Evolutionary conservation across 2,888 invertebrate genomes (phyloP), one percentile per base, ranked within the genome.

Genomic region (Hecatera dysodea): DNA sequence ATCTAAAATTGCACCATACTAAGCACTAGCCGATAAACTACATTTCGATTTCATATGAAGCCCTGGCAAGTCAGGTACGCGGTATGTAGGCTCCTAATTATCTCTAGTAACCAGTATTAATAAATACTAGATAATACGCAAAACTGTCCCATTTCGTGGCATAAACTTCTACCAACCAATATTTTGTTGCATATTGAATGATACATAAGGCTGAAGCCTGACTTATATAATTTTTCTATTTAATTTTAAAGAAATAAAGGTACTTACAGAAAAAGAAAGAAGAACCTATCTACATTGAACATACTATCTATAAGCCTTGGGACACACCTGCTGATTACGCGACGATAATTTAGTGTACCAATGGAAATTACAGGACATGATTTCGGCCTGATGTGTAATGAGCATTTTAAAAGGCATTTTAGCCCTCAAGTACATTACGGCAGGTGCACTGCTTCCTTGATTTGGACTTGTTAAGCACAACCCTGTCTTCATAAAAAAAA

Each of bases 31-130:
- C 33, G 5, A 36, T 36, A 12, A 12, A 12, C 46, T 3, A 17
- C 36, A 39, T 68, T 68, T 36, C 2, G 5, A 52, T 39, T 71
- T 39, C 17, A 24, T 4, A 22, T 12, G 22, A 39, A 64, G 5
- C 22, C 36, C n/a, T 29, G 27, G 46, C 24, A 7, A 42, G 12
- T 27, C 24, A 52, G 15, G 5, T 27, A 44, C 29, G 6, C n/a
- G 3, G 17, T 74, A 8, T 15, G 2, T 52, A 36, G 53, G 17
- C 29, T 55, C n/a, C 29, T 42, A 75, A 67, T 75, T 75, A 75
- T 22, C n/a, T 48, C 12, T 3, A 39, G 11, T 48, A 36, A 9
- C 57, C 17, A 63, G 36, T 64, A 11, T 19, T 48, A 48, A 53
- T 75, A 61, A 68, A 56, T 52, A 60, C 29, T 19, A 8, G 22